These are phyloP conservation scores for Azorinus chamasolen DNA, from an alignment of 2,888 invertebrate genomes.

Conservation along the genomic window DNA sequence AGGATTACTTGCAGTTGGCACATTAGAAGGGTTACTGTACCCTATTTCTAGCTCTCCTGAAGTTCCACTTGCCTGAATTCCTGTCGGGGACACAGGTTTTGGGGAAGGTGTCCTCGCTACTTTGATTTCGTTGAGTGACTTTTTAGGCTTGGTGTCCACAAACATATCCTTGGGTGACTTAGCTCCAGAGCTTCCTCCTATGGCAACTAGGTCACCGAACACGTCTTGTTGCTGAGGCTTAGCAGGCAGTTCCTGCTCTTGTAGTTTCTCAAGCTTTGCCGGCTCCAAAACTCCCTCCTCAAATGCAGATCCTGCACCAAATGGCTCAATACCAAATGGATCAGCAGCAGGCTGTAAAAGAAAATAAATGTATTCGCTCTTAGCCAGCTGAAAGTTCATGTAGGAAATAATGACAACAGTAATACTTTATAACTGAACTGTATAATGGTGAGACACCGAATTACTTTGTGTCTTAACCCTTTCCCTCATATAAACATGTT, in stretches of 20 bases:
- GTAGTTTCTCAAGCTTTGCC: conserved; percentile 35
- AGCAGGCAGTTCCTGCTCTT: conserved; percentile 30
- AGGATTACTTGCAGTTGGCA: no score
- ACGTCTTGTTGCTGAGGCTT: conserved; percentile 54
- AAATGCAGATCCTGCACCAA: conserved; percentile 42
- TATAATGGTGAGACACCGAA: no score
- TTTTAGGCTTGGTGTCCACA: conserved; percentile 72
- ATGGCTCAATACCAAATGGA: conserved; percentile 71
- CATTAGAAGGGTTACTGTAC: no score
- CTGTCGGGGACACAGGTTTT: conserved; percentile 50
- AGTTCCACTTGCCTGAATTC: conserved; percentile 66
- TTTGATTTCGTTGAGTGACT: conserved; percentile 75
- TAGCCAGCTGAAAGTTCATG: no score
- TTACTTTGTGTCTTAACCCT: no score
- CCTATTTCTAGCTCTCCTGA: conserved; percentile 1
- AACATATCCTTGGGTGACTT: conserved; percentile 78
- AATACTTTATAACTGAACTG: no score
- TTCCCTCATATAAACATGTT: no score
- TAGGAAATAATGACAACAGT: no score
- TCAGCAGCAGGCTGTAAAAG: conserved; percentile 63
- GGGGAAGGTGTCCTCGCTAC: conserved; percentile 47
- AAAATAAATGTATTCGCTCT: no score
- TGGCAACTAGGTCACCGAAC: conserved; percentile 75
- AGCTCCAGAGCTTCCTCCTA: conserved; percentile 57
- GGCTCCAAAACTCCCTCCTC: conserved; percentile 61